Evolutionary conservation across 2,888 invertebrate species (phyloP), one percentile per base, ranked within the genome.

Genomic region (Drosophila phalerata): DNA sequence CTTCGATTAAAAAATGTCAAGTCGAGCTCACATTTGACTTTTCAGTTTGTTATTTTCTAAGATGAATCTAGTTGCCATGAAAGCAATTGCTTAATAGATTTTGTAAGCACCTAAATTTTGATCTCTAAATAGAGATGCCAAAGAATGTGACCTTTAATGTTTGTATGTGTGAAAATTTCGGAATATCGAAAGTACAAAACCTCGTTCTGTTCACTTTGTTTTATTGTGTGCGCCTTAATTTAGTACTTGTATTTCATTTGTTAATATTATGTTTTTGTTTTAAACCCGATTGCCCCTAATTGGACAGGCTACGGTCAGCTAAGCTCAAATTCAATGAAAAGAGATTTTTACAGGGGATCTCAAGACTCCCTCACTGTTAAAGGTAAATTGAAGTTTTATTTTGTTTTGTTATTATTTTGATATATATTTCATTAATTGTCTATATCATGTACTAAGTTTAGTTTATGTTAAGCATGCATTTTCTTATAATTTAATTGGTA

Each of bases 281-380:
- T 45, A 37, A 77, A 66, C 30, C 72, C 77, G 51, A 77, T 73
- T 66, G 17, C 19, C 78, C 58, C 48, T 25, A 45, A 58, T 32
- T 60, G 62, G 57, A 72, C 81, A 91, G 91, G 89, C 80, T 91
- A 92, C 78, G 91, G 92, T 85, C 90, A 92, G 77, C 93, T 93
- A 87, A 93, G 93, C 85, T 94, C 94, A 81, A 94, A 94, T 84
- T 94, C 95, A 86, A 96, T 97, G 96, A 95, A 96, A 93, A 95
- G 97, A 92, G 97, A 97, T 94, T 97, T 97, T 95, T 97, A 97
- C 94, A 95, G 97, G 94, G 97, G 97, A 92, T 97, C 97, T 81
- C 97, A 97, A 94, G 97, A 97, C 94, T 97, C 96, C 93, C 94
- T 97, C 90, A 96, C 96, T 88, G 94, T 96, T 91, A 94, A 96